Base-by-base conservation (phyloP, 2,113 vertebrate genomes). In the Neodon shergylaensis region DNA sequence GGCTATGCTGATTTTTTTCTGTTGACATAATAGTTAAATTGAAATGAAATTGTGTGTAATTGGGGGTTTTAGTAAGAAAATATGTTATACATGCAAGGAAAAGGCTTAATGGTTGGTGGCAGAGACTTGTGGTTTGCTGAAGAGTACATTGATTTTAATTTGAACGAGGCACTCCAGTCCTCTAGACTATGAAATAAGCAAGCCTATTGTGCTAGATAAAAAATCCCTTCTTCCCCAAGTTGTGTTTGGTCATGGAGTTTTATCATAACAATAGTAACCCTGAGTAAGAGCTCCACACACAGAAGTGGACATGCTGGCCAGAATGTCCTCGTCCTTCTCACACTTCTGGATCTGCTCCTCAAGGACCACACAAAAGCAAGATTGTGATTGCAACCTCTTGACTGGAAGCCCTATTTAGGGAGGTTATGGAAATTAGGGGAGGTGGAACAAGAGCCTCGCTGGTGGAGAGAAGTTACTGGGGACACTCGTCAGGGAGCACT, bases 281-380 rank as follows among this genome's bases (percentile, higher is more conserved):
- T 28, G 3, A 82, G 7, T 82, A 28, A 26, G 79, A 76, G 17
- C 31, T 5, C 36, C 0, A 5, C 11, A 17, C 9, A n/a, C 83
- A 16, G 13, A 22, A 17, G 3, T 9, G 42, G 33, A 44, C 28
- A 13, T 13, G 0, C n/a, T 2, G 19, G 1, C 31, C 1, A 26
- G 21, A 9, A 19, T 1, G 3, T 49, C 72, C 31, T 70, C 6
- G 0, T 14, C 66, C 44, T 86, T 36, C 73, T 52, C 1, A 8
- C 13, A 14, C 17, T 8, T 0, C 0, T 11, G 42, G 7, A 52
- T 22, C 0, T 74, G 42, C 13, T 61, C n/a, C 49, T 88, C 24
- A 4, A 19, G 36, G 52, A 19, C 73, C 19, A 36, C n/a, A 58
- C 14, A 9, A 6, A 72, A 52, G 66, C 47, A 17, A n/a, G n/a